Evolutionary conservation across 2,797 vertebrate species (phyloP).

Genomic region (Muscicapa striata): DNA sequence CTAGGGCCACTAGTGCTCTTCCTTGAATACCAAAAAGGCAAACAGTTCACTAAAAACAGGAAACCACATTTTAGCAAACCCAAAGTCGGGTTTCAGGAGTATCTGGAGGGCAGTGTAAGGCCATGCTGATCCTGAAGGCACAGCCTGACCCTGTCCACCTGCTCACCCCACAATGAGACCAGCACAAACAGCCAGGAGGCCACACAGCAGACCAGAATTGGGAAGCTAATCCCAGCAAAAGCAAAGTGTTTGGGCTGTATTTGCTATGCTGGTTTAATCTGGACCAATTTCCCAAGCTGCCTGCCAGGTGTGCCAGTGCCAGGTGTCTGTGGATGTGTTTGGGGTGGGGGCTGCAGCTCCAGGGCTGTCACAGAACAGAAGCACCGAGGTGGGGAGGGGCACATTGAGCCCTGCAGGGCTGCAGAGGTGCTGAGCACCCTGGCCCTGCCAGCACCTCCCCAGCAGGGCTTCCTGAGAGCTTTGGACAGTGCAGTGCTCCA

Average conservation of each 20-base stretch:
- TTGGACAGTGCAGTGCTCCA: accelerated
- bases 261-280: slow-evolving; percentile 10
- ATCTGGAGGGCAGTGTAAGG: neutral
- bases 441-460: neutral
- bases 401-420: neutral
- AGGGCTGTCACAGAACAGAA: neutral
- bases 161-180: neutral
- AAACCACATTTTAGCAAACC: slow-evolving; percentile 42
- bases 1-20: neutral
- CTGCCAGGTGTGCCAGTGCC: neutral
- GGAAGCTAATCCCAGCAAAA: slow-evolving; percentile 12
- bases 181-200: slow-evolving; percentile 5
- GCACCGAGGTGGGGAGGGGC: accelerated
- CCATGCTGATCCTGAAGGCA: neutral
- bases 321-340: neutral
- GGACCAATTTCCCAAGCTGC: neutral
- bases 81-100: neutral
- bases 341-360: neutral
- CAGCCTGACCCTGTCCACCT: neutral
- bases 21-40: neutral
- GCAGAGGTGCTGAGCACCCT: neutral
- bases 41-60: slow-evolving; percentile 17
- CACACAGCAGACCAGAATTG: neutral
- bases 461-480: neutral
- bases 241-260: neutral